phyloP scores from a whole-genome alignment of 2,113 vertebrate genomes.

The Scopus umbretta region DNA sequence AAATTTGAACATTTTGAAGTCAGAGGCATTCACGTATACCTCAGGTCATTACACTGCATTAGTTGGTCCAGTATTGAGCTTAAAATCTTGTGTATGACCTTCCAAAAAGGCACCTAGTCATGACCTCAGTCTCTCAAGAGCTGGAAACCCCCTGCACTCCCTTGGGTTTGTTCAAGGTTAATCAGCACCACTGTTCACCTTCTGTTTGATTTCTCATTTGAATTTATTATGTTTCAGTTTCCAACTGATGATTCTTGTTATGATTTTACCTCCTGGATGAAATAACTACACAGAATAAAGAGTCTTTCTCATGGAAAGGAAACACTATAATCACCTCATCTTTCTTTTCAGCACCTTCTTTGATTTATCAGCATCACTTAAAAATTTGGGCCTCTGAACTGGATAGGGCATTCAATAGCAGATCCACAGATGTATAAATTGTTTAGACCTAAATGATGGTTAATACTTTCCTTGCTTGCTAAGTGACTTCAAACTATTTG shows the following conservation, averaged over 20 bases:
- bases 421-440: neutral
- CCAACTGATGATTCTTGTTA: neutral
- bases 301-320: neutral
- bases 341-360: neutral
- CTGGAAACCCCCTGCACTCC: neutral
- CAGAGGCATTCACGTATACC: neutral
- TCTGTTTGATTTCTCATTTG: constrained; percentile 22
- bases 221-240: constrained; percentile 41
- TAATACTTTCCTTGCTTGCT: neutral
- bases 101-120: neutral
- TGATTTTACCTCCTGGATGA: neutral
- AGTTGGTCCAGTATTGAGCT: neutral
- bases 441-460: neutral
- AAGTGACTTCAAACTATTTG: neutral
- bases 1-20: neutral
- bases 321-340: neutral
- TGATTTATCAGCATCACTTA: neutral
- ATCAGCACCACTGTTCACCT: constrained; percentile 1
- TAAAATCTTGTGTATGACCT: neutral
- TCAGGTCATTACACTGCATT: neutral
- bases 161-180: constrained; percentile 24
- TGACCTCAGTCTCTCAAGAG: neutral
- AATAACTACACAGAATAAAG: neutral
- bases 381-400: neutral
- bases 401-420: neutral